Evolutionary conservation across 2,113 vertebrate genomes (phyloP), one percentile per base, ranked within the genome.

Genomic region (Periophthalmodon schlosseri): DNA sequence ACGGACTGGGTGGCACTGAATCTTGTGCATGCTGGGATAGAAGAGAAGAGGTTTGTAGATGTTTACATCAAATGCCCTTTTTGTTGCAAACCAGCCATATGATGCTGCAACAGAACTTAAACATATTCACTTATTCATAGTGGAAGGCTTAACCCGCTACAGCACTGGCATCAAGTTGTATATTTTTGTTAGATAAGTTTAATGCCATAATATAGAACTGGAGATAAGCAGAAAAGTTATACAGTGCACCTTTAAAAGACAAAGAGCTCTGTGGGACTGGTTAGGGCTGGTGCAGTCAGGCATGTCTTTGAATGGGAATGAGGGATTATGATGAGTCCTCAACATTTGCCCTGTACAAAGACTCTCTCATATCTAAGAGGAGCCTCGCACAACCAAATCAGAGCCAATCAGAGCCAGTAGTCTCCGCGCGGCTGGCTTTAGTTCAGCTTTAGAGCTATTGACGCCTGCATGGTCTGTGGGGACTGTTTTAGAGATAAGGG

Each of bases 251-350:
- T 56, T 56, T 56, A 56, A 56, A 56, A 56, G 20, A 5, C 16
- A 8, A 20, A 52, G 39, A 49, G 67, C 77, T 70, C 74, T 63
- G 28, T 28, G 83, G 73, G 52, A 79, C 34, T 71, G 70, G 77
- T 73, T 66, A 54, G 66, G 75, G 60, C 34, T 85, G 82, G 80
- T 77, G 84, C 82, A 90, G 86, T 85, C 79, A 44, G 52, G 47
- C 70, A 64, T 88, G 84, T 64, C 71, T 65, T 34, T 54, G 84
- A 88, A 91, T 86, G 69, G 77, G 75, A 90, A 91, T 89, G 77
- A 87, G 84, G 73, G 83, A 88, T 92, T 86, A 84, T 81, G 73
- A 87, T 73, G 66, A 83, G 73, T 82, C 80, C 68, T 82, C 84
- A 84, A 72, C 74, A 70, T 72, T 79, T 74, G 46, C 66, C 70